Evolutionary conservation across 2,888 invertebrate species (phyloP), one percentile per base, ranked within the genome.

Genomic region (Troilus luridus): DNA sequence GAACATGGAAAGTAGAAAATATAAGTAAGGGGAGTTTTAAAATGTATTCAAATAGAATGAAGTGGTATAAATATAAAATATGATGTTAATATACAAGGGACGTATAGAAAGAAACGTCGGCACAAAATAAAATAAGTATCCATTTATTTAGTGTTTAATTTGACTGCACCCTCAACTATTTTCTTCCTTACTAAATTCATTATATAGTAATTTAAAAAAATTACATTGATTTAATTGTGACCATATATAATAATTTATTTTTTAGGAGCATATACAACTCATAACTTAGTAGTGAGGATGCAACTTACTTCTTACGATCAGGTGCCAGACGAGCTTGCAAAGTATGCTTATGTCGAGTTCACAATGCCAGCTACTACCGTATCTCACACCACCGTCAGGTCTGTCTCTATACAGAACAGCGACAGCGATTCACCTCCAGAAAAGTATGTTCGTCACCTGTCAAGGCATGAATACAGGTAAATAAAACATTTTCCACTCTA

Each of bases 241-340:
- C 17, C n/a, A 41, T 67, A 27, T 41, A 14, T 21, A 11, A 54
- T 64, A 41, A 7, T 85, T 85, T 85, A 62, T 92, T 92, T 93
- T 94, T 91, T 93, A 98, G 98, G 98, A 91, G 99, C 99, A 54
- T 99, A 99, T 95, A 99, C 99, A 92, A 98, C 98, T 41, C 99
- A 99, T 95, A 97, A 98, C 94, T 96, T 99, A 95, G 97, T 98
- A 92, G 98, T 98, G 94, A 97, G 98, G 92, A 97, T 99, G 96
- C 98, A 98, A 92, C 96, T 99, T 93, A 99, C 99, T 54, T 98
- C 98, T 88, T 99, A 98, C 95, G 99, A 99, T 95, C 98, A 99
- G 95, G 96, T 99, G 94, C 99, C 99, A 58, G 98, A 98, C 92
- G 97, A 97, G 94, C 96, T 99, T 94, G 97, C 98, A 92, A 97